Percentiles rank a stretch among this genome's conserved stretches.
Conservation (phyloP, 1,140 invertebrate species). For the Nephila pilipes region DNA sequence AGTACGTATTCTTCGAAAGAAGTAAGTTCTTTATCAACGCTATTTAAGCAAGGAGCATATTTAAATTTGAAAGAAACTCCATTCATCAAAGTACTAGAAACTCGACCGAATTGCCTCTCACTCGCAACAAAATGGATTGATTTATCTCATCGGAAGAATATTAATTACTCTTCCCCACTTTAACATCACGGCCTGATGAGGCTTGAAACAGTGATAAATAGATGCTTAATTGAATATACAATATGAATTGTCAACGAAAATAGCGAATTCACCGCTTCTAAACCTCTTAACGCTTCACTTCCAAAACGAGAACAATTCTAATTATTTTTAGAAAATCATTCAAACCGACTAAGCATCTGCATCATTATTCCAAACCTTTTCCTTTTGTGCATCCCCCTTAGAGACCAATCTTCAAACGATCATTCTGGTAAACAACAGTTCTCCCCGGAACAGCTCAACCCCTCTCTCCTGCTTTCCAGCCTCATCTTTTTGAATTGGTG, state of each 20-base stretch:
- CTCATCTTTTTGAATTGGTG: slow-evolving; percentile 11
- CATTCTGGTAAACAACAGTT: slow-evolving; percentile 36
- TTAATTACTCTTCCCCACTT: not conserved
- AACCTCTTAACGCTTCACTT: not conserved
- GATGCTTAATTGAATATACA: slow-evolving; percentile 53
- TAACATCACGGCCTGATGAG: not conserved
- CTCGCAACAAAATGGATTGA: not conserved
- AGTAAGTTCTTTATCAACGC: not conserved
- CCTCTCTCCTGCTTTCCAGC: not conserved
- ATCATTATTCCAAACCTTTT: slow-evolving; percentile 40
- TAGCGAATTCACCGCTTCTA: not conserved
- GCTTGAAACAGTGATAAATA: slow-evolving; percentile 46
- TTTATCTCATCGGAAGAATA: not conserved
- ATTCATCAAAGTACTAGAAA: not conserved
- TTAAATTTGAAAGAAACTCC: not conserved
- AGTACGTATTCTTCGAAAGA: too few relatives aligned
- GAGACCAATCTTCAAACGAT: slow-evolving; percentile 45
- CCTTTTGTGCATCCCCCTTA: not conserved
- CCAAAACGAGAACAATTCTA: not conserved
- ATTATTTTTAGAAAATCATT: slow-evolving; percentile 9
- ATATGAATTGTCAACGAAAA: slow-evolving; percentile 1
- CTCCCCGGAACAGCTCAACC: not conserved
- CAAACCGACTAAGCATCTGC: not conserved
- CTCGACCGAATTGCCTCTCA: not conserved
- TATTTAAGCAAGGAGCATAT: not conserved